These are phyloP conservation scores for Neostethus bicornis DNA, from an alignment of 2,797 vertebrate genomes.

Conservation along the genomic window DNA sequence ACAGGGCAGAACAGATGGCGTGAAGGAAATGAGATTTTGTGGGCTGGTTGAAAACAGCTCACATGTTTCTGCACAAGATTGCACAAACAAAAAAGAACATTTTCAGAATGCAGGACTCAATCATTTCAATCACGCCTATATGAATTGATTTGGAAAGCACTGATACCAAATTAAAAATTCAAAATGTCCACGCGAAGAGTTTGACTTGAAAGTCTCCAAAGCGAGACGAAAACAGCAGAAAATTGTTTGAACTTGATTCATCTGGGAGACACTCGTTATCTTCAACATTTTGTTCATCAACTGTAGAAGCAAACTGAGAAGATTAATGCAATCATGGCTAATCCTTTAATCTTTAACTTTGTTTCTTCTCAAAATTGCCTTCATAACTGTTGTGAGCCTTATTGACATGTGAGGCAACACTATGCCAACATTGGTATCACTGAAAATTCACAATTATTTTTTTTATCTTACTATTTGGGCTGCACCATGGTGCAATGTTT, in stretches of 20 bases:
- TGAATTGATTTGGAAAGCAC: slow-evolving; percentile 24
- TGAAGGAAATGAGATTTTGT: slow-evolving; percentile 49
- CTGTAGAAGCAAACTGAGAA: slow-evolving; percentile 31
- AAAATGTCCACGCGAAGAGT: slow-evolving; percentile 21
- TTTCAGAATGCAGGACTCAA: slow-evolving; percentile 15
- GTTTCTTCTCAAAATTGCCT: slow-evolving; percentile 32
- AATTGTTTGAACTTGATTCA: slow-evolving; percentile 31
- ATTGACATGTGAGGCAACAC: slow-evolving; percentile 18
- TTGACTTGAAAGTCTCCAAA: slow-evolving; percentile 29
- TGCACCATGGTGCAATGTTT: too few relatives aligned
- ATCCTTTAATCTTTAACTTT: slow-evolving; percentile 52
- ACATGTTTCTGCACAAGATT: slow-evolving; percentile 34
- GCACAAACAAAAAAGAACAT: slow-evolving; percentile 19
- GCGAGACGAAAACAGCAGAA: slow-evolving; percentile 16
- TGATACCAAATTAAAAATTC: slow-evolving; percentile 24
- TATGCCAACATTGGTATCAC: slow-evolving; percentile 16
- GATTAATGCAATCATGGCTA: slow-evolving; percentile 54
- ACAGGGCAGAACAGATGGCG: slow-evolving; percentile 56
- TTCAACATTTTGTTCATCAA: slow-evolving; percentile 35
- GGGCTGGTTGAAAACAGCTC: slow-evolving; percentile 26
- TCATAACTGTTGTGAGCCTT: slow-evolving; percentile 22
- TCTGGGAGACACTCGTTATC: slow-evolving; percentile 34
- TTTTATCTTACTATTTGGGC: too few relatives aligned
- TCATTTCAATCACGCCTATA: slow-evolving; percentile 32
- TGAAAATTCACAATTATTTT: slow-evolving; percentile 8